Conservation (phyloP, 2,888 invertebrate genomes). For the Litoditis marina region DNA sequence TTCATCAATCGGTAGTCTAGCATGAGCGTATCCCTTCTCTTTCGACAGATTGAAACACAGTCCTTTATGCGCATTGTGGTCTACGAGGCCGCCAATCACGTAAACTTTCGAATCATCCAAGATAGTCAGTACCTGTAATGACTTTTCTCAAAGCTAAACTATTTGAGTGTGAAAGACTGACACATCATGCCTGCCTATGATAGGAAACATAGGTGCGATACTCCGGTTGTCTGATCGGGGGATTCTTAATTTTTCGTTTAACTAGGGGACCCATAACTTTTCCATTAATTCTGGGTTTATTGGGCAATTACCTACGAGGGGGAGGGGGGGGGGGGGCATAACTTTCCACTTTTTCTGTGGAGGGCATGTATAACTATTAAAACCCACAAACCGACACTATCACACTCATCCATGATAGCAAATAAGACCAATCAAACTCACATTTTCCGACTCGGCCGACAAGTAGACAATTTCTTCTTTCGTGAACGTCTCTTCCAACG, state of each 20-base stretch:
- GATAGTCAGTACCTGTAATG: constrained; percentile 30
- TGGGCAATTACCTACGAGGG: no score
- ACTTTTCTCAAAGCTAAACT: no score
- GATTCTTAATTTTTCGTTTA: no score
- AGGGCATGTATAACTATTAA: no score
- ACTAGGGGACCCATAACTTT: no score
- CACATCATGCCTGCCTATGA: background rate
- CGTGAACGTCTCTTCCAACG: constrained; percentile 37
- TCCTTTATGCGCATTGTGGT: constrained; percentile 86
- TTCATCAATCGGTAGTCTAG: constrained; percentile 79
- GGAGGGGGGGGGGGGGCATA: no score
- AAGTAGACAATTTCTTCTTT: constrained; percentile 79
- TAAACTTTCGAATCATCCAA: constrained; percentile 79
- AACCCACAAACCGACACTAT: no score
- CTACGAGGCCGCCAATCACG: constrained; percentile 93
- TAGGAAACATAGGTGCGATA: background rate
- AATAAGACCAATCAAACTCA: constrained; percentile 68
- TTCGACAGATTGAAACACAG: constrained; percentile 77
- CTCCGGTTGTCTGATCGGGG: no score
- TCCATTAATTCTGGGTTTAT: no score
- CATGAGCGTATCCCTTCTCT: constrained; percentile 67
- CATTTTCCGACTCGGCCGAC: constrained; percentile 86
- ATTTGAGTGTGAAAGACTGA: no score
- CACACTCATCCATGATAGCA: no score
- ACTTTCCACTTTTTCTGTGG: no score